These are phyloP conservation scores for Eretmochelys imbricata DNA, from an alignment of 2,113 vertebrate species.

Conservation along the genomic window DNA sequence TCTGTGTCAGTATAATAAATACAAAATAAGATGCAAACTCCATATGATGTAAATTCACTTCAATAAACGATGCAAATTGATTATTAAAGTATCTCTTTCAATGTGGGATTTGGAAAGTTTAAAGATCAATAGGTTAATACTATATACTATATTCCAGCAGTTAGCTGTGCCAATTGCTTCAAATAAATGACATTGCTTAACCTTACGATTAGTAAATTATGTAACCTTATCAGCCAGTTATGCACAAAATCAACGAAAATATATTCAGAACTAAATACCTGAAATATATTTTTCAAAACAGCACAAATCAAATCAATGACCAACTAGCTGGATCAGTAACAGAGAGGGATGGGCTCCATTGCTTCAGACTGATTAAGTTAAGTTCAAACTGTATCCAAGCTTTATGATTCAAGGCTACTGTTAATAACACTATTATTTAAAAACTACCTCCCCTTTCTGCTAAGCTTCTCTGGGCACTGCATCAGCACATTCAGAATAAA, in stretches of 20 bases:
- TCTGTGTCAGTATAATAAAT: conserved; percentile 34
- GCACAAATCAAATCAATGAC: not conserved
- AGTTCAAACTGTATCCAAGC: not conserved
- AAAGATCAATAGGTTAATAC: not conserved
- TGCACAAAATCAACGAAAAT: not conserved
- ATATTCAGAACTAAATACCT: not conserved
- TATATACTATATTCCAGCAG: not conserved
- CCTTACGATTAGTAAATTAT: conserved; percentile 25
- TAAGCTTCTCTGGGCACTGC: not conserved
- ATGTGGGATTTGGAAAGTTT: not conserved
- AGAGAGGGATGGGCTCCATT: not conserved
- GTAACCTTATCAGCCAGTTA: not conserved
- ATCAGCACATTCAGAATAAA: not conserved
- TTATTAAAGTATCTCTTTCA: conserved; percentile 32
- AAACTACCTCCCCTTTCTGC: not conserved
- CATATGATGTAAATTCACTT: conserved; percentile 26
- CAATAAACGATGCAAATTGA: conserved; percentile 19
- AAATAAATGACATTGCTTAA: not conserved
- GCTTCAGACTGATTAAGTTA: not conserved
- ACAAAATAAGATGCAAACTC: conserved; percentile 47
- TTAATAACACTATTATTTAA: not conserved
- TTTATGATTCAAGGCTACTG: not conserved
- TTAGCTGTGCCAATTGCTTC: not conserved
- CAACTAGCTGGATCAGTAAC: not conserved
- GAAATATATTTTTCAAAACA: not conserved